phyloP scores from a whole-genome alignment of 2,888 invertebrate species.

The Ctenicera cuprea region DNA sequence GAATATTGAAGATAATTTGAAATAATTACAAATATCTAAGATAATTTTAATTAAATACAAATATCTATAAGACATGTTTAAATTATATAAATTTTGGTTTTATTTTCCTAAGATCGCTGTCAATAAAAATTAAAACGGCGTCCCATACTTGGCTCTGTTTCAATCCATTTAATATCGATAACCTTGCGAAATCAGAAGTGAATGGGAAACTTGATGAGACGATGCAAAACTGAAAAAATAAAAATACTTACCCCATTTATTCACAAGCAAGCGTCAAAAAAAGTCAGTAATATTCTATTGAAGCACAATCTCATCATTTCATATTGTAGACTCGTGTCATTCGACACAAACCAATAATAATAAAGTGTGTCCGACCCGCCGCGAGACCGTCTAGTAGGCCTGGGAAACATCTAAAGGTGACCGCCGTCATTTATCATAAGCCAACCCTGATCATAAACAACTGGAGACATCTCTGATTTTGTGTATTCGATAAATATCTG shows the following conservation, averaged over 20 bases:
- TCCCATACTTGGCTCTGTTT: no score
- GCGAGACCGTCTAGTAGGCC: constrained; percentile 51
- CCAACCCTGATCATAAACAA: constrained; percentile 56
- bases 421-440: constrained; percentile 57
- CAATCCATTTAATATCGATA: no score
- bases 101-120: no score
- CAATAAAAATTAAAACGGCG: no score
- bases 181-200: background rate
- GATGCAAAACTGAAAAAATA: background rate
- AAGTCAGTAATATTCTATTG: constrained; percentile 1
- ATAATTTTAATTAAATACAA: no score
- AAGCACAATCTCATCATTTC: constrained; percentile 44
- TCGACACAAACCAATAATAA: constrained; percentile 54
- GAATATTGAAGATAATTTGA: no score
- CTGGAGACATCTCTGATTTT: constrained; percentile 55
- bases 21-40: no score
- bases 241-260: background rate
- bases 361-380: constrained; percentile 50
- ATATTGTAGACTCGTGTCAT: constrained; percentile 50
- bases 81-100: no score
- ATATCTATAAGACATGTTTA: no score
- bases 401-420: constrained; percentile 54
- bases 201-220: background rate
- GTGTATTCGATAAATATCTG: constrained; percentile 55
- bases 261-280: background rate